Conservation (phyloP, 1,140 invertebrate genomes). For the Pseudoatta argentina region DNA sequence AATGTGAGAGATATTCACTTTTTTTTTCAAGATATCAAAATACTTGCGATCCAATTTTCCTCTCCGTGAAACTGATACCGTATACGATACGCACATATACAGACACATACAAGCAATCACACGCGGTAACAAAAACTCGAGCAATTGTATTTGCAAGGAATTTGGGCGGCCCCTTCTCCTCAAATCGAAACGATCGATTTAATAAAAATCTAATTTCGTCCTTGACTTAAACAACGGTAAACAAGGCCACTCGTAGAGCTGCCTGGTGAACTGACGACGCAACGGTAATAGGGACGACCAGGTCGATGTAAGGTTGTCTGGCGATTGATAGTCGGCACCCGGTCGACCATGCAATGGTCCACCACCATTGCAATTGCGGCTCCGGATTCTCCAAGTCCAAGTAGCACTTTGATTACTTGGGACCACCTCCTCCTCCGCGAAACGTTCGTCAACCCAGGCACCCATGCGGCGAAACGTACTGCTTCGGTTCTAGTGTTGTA, state of each 20-base stretch:
- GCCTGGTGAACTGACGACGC: slow-evolving; percentile 82
- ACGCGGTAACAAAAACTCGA: slow-evolving; percentile 25
- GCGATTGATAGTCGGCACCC: slow-evolving; percentile 57
- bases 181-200: slow-evolving; percentile 54
- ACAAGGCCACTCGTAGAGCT: slow-evolving; percentile 84
- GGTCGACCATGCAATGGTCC: slow-evolving; percentile 61
- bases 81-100: slow-evolving; percentile 4
- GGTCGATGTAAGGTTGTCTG: slow-evolving; percentile 67
- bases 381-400: slow-evolving; percentile 75
- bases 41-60: not conserved
- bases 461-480: slow-evolving; percentile 85
- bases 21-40: slow-evolving; percentile 6
- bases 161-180: not conserved
- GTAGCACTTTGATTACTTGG: slow-evolving; percentile 71
- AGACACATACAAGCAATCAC: slow-evolving; percentile 23
- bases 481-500: slow-evolving; percentile 79
- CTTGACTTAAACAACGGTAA: slow-evolving; percentile 83
- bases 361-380: slow-evolving; percentile 75
- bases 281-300: slow-evolving; percentile 75
- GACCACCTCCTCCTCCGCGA: slow-evolving; percentile 82
- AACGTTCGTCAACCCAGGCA: slow-evolving; percentile 85
- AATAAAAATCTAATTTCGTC: slow-evolving; percentile 83
- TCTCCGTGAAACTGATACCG: not conserved
- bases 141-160: slow-evolving; percentile 6
- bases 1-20: not conserved